Base-by-base conservation (phyloP, 2,113 vertebrate genomes). In the Chiloscyllium plagiosum region DNA sequence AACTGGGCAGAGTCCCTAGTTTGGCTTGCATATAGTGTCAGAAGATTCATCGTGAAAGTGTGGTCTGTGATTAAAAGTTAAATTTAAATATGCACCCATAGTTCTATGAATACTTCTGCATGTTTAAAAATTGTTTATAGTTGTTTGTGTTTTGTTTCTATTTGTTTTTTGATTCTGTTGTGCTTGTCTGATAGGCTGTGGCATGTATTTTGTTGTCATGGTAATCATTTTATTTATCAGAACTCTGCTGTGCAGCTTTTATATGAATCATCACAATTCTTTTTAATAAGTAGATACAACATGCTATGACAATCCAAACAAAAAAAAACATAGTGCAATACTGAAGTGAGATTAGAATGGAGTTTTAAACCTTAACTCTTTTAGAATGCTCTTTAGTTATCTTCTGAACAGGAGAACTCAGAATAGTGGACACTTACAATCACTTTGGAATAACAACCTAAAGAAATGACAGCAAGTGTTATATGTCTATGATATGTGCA, bases 221-320 rank as follows among this genome's bases (percentile, higher is more conserved):
- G 94, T 76, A 61, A 95, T 68, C 10, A 4, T 95, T 95, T 95
- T 24, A 72, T 70, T 95, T 95, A 50, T 70, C 69, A 72, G 94
- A 29, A 42, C 22, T 89, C 10, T 8, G 1, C 50, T 17, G 37
- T 72, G 22, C 50, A 52, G 42, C 69, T 95, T 50, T 50, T 47
- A 72, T 24, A 29, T 24, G 68, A 17, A 4, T 95, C 69, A 12
- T 72, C 52, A 22, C 47, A 52, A 52, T 95, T 95, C 24, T 95
- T 95, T 5, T 50, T 70, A 47, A 72, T 69, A 47, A 22, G 12
- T 10, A 52, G 69, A 42, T 70, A 70, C 42, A 65, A 19, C 2
- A 29, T 12, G 33, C 33, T 33, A 52, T 13, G 37, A 29, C 94
- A 95, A 33, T 6, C 22, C 69, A 95, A 69, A 95, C 47, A 52